These are phyloP conservation scores for Molorchus minor DNA, from an alignment of 2,888 invertebrate genomes.

Conservation along the genomic window DNA sequence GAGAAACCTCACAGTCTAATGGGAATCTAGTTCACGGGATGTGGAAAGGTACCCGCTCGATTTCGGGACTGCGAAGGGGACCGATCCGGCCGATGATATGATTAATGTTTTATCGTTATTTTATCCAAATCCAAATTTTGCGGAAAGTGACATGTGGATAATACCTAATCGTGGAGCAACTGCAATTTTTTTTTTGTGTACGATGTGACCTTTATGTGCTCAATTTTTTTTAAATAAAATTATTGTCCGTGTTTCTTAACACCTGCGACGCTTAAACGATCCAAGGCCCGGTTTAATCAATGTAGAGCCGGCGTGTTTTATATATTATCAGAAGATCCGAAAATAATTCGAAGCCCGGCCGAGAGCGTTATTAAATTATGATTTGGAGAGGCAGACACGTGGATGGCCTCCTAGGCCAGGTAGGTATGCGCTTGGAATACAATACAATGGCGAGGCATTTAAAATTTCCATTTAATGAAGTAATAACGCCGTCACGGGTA, in stretches of 20 bases:
- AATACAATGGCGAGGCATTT: neutral
- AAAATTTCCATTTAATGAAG: constrained; percentile 4
- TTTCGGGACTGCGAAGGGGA: constrained; percentile 38
- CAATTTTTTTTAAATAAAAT: too few species aligned
- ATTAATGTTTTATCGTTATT: constrained; percentile 20
- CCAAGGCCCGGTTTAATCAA: too few species aligned
- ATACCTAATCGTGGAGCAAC: too few species aligned
- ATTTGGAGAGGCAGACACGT: constrained; percentile 11
- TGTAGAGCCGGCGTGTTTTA: too few species aligned
- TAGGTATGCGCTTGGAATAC: neutral
- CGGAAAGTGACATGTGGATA: too few species aligned
- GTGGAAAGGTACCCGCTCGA: constrained; percentile 30
- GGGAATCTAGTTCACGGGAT: constrained; percentile 45
- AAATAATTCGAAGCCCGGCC: too few species aligned
- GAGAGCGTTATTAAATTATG: constrained; percentile 6
- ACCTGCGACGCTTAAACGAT: too few species aligned
- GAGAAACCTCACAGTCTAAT: constrained; percentile 44
- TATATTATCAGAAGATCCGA: too few species aligned
- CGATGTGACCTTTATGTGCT: too few species aligned
- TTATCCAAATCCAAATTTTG: constrained; percentile 6
- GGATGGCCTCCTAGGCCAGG: constrained; percentile 13
- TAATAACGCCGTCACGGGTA: constrained; percentile 9
- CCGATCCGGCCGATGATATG: constrained; percentile 6
- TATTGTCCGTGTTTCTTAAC: too few species aligned
- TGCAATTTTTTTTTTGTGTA: too few species aligned